phyloP scores from a whole-genome alignment of 1,140 invertebrate genomes.

The Mactra quadrangularis region DNA sequence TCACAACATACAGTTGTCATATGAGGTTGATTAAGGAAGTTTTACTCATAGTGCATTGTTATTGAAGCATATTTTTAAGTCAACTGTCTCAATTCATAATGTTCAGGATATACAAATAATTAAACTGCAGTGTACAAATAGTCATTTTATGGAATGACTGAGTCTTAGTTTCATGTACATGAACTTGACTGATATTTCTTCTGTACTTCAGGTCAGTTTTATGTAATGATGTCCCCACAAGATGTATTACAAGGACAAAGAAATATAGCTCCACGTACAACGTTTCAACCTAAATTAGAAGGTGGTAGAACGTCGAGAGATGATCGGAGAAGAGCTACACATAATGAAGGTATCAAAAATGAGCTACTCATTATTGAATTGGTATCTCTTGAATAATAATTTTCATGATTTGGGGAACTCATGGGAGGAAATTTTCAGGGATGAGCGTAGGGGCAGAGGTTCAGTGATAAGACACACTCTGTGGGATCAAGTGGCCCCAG shows the following conservation, averaged over 20 bases:
- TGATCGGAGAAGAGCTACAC: constrained; percentile 84
- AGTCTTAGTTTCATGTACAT: too few species aligned
- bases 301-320: constrained; percentile 80
- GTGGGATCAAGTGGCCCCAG: too few species aligned
- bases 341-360: constrained; percentile 83
- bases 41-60: too few species aligned
- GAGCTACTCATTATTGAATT: not conserved
- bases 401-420: constrained; percentile 76
- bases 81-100: too few species aligned
- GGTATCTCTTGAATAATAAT: too few species aligned
- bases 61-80: too few species aligned
- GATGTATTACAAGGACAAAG: constrained; percentile 85
- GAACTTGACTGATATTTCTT: too few species aligned
- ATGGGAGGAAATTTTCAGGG: constrained; percentile 83
- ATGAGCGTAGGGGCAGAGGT: constrained; percentile 82
- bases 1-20: too few species aligned
- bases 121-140: too few species aligned
- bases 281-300: constrained; percentile 82
- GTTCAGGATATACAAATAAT: too few species aligned
- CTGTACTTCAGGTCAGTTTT: constrained; percentile 86
- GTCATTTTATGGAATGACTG: too few species aligned
- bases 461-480: not conserved
- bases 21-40: too few species aligned
- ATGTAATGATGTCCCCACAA: constrained; percentile 87
- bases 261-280: constrained; percentile 80